Base-by-base conservation (phyloP, 2,888 invertebrate genomes). In the Drosophila pseudotalamancana region DNA sequence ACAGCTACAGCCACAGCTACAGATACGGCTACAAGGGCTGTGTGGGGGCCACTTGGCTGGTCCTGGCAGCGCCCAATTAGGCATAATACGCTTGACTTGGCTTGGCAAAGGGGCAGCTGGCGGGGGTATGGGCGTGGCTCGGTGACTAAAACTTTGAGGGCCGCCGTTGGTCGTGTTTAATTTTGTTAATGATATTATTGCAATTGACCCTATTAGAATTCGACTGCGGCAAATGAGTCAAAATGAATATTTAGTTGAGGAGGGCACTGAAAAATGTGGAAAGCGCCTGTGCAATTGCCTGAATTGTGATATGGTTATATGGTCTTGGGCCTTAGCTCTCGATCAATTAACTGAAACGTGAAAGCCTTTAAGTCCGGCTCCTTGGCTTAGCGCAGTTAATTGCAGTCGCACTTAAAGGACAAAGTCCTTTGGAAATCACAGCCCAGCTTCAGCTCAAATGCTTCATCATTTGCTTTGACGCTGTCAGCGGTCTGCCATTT, bases 101-200 rank as follows among this genome's bases (percentile, higher is more conserved):
- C 62, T 48, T 82, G 71, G 61, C 43, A 29, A 16, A 14, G 6
- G 34, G 34, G 34, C 3, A 6, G 37, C 2, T 6, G 37, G 12
- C 1, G 21, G 19, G 39, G 21, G 3, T 19, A 6, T 11, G 32
- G n/a, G 34, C 27, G 39, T n/a, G 11, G 6, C 12, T 14, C 9
- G 14, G 37, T 14, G 35, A 51, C 72, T 81, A 64, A 62, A 64
- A 79, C 66, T 76, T 73, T 72, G 72, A 59, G 64, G 59, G 73
- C 29, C 32, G 42, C 12, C 48, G 43, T 34, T 50, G 67, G 48
- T 57, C 75, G 86, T 79, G 86, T 87, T 87, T 87, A 87, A 86
- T 88, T 84, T 84, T 80, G 81, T 76, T 80, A 88, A 85, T 85
- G 84, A 88, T 88, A 86, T 86, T 88, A 86, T 85, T 85, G 84